These are phyloP conservation scores for Laticauda colubrina DNA, from an alignment of 2,113 vertebrate species.

Conservation along the genomic window DNA sequence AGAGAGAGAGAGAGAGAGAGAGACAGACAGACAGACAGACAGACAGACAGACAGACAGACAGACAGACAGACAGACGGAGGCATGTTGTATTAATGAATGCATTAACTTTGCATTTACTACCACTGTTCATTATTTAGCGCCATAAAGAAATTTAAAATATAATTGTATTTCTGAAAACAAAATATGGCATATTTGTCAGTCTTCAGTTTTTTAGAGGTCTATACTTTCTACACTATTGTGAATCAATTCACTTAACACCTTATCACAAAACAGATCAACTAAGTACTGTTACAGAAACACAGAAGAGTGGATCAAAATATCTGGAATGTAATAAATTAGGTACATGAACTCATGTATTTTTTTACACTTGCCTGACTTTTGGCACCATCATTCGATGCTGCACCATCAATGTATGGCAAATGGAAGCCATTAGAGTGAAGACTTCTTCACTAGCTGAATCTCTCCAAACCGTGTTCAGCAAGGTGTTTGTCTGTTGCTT, in stretches of 20 bases:
- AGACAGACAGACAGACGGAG: too few relatives aligned
- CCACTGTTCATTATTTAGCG: not conserved
- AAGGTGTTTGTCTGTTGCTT: constrained; percentile 94
- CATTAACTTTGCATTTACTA: not conserved
- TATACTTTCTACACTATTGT: not conserved
- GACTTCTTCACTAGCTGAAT: constrained; percentile 92
- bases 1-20: too few relatives aligned
- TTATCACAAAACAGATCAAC: not conserved
- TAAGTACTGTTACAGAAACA: not conserved
- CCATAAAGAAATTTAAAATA: not conserved
- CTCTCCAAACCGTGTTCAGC: constrained; percentile 92
- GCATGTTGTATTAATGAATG: not conserved
- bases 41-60: too few relatives aligned
- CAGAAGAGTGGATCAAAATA: not conserved
- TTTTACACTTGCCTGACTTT: constrained; percentile 86
- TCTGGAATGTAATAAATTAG: not conserved
- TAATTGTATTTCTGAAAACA: not conserved
- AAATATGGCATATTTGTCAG: not conserved
- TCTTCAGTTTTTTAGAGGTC: not conserved
- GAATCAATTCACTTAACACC: not conserved
- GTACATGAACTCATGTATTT: not conserved
- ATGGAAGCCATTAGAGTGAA: constrained; percentile 88
- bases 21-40: too few relatives aligned
- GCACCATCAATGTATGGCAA: constrained; percentile 96
- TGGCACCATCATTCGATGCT: constrained; percentile 97